These are phyloP conservation scores for Pachyramphus minor DNA, from an alignment of 2,113 vertebrate genomes.

Conservation along the genomic window DNA sequence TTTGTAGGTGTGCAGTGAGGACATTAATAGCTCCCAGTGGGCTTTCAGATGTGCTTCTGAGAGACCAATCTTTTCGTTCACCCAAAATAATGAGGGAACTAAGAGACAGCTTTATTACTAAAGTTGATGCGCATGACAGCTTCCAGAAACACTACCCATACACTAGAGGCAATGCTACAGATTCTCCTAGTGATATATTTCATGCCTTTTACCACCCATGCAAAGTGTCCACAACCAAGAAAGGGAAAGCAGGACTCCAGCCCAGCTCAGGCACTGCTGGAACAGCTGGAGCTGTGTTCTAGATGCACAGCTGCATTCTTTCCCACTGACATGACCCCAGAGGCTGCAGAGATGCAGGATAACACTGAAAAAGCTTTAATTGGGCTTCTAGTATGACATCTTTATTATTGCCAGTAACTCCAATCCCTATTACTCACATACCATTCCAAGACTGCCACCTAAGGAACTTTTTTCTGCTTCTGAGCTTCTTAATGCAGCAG, in stretches of 20 bases:
- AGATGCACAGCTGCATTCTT: neutral
- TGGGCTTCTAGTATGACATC: neutral
- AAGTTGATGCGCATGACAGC: neutral
- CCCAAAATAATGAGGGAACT: neutral
- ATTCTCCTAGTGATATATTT: neutral
- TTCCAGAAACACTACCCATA: neutral
- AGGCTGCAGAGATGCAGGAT: neutral
- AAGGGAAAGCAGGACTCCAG: neutral
- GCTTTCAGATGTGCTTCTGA: neutral
- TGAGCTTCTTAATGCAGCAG: neutral
- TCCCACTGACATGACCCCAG: neutral
- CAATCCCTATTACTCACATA: neutral
- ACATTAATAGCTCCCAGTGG: neutral
- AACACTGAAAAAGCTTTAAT: neutral
- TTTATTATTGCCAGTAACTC: neutral
- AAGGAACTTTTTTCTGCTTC: slow-evolving; percentile 15
- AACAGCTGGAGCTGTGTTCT: neutral
- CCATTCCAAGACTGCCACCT: slow-evolving; percentile 11
- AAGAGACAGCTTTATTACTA: neutral
- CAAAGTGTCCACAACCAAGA: neutral
- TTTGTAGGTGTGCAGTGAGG: neutral
- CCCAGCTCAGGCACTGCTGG: neutral
- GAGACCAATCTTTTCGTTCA: neutral
- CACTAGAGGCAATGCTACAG: neutral
- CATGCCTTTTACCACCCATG: neutral